These are phyloP conservation scores for Eristalis pertinax DNA, from an alignment of 2,888 invertebrate species.

Conservation along the genomic window DNA sequence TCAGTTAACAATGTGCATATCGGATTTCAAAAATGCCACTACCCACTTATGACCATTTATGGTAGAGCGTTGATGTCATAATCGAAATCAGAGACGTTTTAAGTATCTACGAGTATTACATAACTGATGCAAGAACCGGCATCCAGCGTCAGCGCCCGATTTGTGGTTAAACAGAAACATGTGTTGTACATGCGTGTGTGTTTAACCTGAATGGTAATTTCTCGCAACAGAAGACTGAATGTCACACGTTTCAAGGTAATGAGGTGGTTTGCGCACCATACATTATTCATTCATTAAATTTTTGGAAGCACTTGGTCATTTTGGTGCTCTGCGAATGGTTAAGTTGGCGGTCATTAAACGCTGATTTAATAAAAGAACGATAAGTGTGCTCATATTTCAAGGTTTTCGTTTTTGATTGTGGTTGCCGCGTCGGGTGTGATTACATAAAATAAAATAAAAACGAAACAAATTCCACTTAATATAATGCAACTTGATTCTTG, in stretches of 20 bases:
- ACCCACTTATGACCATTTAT: too few species aligned
- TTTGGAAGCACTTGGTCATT: neutral
- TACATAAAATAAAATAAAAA: too few species aligned
- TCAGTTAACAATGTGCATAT: too few species aligned
- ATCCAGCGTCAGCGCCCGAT: neutral
- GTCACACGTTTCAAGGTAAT: neutral
- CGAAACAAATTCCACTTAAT: too few species aligned
- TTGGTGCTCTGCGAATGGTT: neutral
- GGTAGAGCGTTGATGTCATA: too few species aligned
- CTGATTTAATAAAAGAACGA: neutral
- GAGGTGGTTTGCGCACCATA: neutral
- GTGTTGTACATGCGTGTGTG: neutral
- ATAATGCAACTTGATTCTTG: too few species aligned
- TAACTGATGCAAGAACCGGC: neutral
- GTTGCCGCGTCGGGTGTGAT: too few species aligned
- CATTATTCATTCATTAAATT: neutral
- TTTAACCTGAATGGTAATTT: neutral
- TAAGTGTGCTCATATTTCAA: neutral
- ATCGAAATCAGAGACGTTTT: neutral
- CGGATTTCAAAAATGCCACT: too few species aligned
- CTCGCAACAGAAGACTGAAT: neutral
- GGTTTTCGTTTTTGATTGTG: neutral
- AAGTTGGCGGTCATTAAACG: neutral
- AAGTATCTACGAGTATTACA: neutral
- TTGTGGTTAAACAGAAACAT: neutral